Evolutionary conservation across 2,888 invertebrate genomes (phyloP).

Genomic region (Tridacna gigas): DNA sequence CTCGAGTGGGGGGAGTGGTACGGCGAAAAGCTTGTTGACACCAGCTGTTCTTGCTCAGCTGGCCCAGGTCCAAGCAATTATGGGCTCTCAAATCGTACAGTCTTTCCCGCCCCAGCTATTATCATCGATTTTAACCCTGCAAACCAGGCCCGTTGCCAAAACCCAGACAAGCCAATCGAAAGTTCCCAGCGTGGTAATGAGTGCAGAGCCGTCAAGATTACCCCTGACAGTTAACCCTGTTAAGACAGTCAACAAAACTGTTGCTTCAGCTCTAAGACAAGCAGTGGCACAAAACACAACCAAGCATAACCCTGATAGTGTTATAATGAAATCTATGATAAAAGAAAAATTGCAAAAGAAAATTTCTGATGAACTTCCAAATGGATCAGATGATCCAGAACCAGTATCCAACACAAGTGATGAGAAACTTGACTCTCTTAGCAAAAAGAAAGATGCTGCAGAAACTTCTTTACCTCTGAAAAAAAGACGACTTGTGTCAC

Average conservation of each 20-base stretch:
- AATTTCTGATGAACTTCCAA: conserved; percentile 5
- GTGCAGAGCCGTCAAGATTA: conserved; percentile 16
- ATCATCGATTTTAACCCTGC: neutral
- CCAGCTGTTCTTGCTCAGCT: conserved; percentile 14
- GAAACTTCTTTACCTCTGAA: conserved; percentile 68
- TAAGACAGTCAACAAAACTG: conserved; percentile 47
- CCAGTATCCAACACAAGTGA: conserved; percentile 2
- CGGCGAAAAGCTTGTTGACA: neutral
- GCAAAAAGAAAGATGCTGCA: conserved; percentile 49
- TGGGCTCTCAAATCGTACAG: neutral
- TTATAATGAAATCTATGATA: neutral
- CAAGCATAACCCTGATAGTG: neutral
- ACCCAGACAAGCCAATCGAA: neutral
- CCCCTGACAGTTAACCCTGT: conserved; percentile 13
- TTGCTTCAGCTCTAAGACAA: conserved; percentile 49
- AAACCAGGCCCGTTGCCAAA: neutral
- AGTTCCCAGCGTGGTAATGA: conserved; percentile 22
- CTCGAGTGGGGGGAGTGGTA: conserved; percentile 38
- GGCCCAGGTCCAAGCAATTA: neutral
- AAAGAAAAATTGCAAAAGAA: neutral
- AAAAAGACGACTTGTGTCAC: conserved; percentile 60
- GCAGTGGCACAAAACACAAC: conserved; percentile 33
- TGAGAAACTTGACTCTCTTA: neutral
- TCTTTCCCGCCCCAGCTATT: neutral
- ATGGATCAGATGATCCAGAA: neutral